These are phyloP conservation scores for Jordanella pulchra DNA, from an alignment of 2,797 vertebrate species.

Conservation along the genomic window DNA sequence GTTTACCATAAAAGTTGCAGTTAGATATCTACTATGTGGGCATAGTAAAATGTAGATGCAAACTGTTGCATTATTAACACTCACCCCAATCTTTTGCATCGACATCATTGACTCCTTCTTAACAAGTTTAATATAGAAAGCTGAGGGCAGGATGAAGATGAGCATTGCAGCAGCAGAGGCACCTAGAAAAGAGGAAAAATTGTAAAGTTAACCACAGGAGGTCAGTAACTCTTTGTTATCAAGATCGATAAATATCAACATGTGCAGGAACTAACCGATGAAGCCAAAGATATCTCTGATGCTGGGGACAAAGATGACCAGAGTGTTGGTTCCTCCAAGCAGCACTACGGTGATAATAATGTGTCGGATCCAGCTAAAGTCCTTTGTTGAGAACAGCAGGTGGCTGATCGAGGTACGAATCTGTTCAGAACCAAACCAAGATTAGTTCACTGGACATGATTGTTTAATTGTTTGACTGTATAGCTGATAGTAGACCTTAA, in stretches of 20 bases:
- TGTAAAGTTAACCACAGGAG: neutral
- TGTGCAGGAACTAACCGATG: slow-evolving; percentile 82
- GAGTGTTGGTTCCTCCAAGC: slow-evolving; percentile 82
- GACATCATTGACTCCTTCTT: slow-evolving; percentile 95
- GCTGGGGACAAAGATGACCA: slow-evolving; percentile 92
- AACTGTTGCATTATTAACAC: slow-evolving; percentile 25
- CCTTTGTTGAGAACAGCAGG: slow-evolving; percentile 85
- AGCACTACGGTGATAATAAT: slow-evolving; percentile 83
- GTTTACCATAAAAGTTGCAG: neutral
- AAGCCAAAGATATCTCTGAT: slow-evolving; percentile 97
- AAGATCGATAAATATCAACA: neutral
- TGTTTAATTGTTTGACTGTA: neutral
- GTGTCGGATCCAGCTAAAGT: slow-evolving; percentile 93
- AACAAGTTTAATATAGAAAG: slow-evolving; percentile 96
- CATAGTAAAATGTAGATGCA: too few relatives aligned
- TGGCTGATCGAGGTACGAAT: slow-evolving; percentile 94
- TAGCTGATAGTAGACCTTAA: neutral
- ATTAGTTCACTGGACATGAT: neutral
- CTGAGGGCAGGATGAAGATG: slow-evolving; percentile 97
- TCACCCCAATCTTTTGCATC: slow-evolving; percentile 96
- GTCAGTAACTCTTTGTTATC: neutral
- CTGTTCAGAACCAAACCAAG: slow-evolving; percentile 63
- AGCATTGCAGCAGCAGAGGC: slow-evolving; percentile 95
- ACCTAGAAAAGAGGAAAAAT: slow-evolving; percentile 67
- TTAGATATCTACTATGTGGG: accelerated